Conservation (phyloP, 2,888 invertebrate species). For the Drosophila neutralis region DNA sequence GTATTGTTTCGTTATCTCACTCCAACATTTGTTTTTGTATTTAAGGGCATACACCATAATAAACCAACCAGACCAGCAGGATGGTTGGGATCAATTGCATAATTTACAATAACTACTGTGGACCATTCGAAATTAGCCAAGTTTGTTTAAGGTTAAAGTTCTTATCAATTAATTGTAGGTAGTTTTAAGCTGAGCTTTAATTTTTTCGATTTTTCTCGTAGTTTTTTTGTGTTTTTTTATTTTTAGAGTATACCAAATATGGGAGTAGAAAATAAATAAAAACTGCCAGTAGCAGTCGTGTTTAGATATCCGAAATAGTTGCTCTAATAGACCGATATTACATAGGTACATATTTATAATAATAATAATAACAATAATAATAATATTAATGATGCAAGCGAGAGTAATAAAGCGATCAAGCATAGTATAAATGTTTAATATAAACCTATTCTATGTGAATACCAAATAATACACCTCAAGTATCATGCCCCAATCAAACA, state of each 20-base stretch:
- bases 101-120: slow-evolving; percentile 76
- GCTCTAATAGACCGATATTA: slow-evolving; percentile 37
- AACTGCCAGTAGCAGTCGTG: slow-evolving; percentile 8
- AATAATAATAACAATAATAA: neutral
- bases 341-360: slow-evolving; percentile 14
- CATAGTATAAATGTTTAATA: slow-evolving; percentile 24
- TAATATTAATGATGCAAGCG: slow-evolving; percentile 44
- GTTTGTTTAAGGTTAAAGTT: slow-evolving; percentile 19
- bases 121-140: slow-evolving; percentile 69
- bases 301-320: slow-evolving; percentile 29
- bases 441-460: slow-evolving; percentile 28
- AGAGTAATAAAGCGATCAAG: slow-evolving; percentile 37
- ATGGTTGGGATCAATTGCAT: slow-evolving; percentile 52
- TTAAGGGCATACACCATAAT: slow-evolving; percentile 71
- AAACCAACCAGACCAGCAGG: slow-evolving; percentile 21
- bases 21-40: slow-evolving; percentile 82
- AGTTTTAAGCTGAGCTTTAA: slow-evolving; percentile 53
- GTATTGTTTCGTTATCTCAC: slow-evolving; percentile 85
- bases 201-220: slow-evolving; percentile 16
- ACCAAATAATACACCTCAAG: slow-evolving; percentile 19
- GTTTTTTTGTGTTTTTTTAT: slow-evolving; percentile 1
- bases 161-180: slow-evolving; percentile 43
- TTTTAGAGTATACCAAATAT: slow-evolving; percentile 19
- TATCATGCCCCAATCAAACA: slow-evolving; percentile 15
- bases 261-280: slow-evolving; percentile 4